Evolutionary conservation across 2,797 vertebrate species (phyloP).

Genomic region (Lindbergichthys nudifrons): DNA sequence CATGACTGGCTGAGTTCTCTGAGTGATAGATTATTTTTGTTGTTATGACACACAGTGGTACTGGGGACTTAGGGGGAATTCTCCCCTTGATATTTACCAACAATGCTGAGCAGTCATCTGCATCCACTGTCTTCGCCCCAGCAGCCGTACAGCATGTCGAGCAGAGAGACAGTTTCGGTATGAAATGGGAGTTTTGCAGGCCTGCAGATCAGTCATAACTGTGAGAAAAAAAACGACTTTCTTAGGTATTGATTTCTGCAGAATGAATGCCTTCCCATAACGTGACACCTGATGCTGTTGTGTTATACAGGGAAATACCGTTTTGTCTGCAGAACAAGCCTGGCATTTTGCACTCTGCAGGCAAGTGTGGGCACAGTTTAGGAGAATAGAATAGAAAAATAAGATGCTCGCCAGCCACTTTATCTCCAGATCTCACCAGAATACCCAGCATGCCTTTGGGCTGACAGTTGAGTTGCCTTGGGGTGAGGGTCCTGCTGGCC

Average conservation of each 20-base stretch:
- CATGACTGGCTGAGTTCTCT: slow-evolving; percentile 13
- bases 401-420: slow-evolving; percentile 25
- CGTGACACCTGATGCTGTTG: neutral
- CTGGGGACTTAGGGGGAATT: slow-evolving; percentile 44
- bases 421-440: slow-evolving; percentile 37
- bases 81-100: slow-evolving; percentile 56
- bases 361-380: slow-evolving; percentile 25
- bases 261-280: too few relatives aligned
- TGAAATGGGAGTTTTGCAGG: slow-evolving; percentile 69
- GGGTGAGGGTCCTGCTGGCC: slow-evolving; percentile 26
- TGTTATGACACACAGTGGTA: slow-evolving; percentile 18
- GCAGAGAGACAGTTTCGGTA: slow-evolving; percentile 59
- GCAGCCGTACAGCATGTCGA: slow-evolving; percentile 28
- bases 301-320: slow-evolving; percentile 8
- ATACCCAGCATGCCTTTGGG: slow-evolving; percentile 66
- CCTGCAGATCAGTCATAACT: slow-evolving; percentile 42
- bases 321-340: slow-evolving; percentile 34
- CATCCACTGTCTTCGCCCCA: slow-evolving; percentile 29
- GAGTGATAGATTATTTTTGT: slow-evolving; percentile 12
- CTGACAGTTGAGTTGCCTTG: slow-evolving; percentile 30
- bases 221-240: slow-evolving; percentile 35
- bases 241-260: slow-evolving; percentile 25
- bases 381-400: slow-evolving; percentile 27
- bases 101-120: slow-evolving; percentile 34
- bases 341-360: slow-evolving; percentile 23